Evolutionary conservation across 2,888 invertebrate genomes (phyloP), one percentile per base, ranked within the genome.

Genomic region (Melanostoma scalare): DNA sequence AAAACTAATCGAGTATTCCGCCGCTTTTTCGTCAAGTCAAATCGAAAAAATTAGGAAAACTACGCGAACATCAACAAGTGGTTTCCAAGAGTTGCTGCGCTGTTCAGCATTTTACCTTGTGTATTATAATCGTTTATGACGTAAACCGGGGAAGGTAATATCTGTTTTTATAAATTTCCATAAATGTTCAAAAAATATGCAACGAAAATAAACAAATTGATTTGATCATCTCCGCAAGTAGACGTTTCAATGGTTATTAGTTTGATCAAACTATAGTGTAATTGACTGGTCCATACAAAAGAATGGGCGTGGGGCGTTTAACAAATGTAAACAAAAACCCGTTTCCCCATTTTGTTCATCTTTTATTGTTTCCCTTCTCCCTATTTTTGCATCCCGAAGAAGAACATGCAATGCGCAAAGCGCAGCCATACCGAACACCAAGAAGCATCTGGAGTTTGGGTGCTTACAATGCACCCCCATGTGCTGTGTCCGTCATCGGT

Each of bases 121-220:
- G 79, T 71, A 71, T 71, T 84, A 84, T 75, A 84, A 67, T 79
- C 75, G 84, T 84, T 74, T 75, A 84, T 84, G 84, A 84, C 84
- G 84, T 84, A 84, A 84, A 84, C 79, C 79, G 84, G 84, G 79
- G 58, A 84, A 84, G 84, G 84, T 84, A 84, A 84, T 68, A 78
- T 38, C 75, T 78, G 69, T 71, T 71, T 69, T 78, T 78, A 63
- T 40, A 67, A 46, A 65, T 36, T 61, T 67, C 60, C 30, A n/a
- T 35, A 36, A 8, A 10, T 61, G 35, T 9, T 50, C n/a, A 31
- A 38, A 38, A 20, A 20, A 36, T n/a, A 30, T 40, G 20, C 3
- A 40, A 4, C 31, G 46, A 6, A 61, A 61, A 50, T 20, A 44
- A 68, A 8, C 36, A 36, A 50, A 52, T 44, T 35, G 75, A 79